These are phyloP conservation scores for Arctia plantaginis DNA, from an alignment of 2,888 invertebrate genomes.

Conservation along the genomic window DNA sequence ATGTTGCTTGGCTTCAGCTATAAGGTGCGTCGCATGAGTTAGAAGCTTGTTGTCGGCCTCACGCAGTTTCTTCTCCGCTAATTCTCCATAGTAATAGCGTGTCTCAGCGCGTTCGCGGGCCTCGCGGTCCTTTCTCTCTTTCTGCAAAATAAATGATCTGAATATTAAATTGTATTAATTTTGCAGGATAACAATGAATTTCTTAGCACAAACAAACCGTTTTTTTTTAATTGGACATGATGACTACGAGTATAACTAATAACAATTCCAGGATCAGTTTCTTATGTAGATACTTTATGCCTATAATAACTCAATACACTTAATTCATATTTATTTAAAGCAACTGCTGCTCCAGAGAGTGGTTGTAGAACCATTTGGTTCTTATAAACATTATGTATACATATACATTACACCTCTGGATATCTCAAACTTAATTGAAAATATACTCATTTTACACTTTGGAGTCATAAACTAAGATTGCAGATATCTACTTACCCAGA, in stretches of 20 bases:
- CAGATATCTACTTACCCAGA: constrained; percentile 72
- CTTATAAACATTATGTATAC: not conserved
- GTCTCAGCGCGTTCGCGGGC: constrained; percentile 66
- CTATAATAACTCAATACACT: not conserved
- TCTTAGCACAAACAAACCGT: no score
- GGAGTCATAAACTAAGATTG: not conserved
- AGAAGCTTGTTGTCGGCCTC: constrained; percentile 83
- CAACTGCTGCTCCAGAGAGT: not conserved
- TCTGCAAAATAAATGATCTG: constrained; percentile 53
- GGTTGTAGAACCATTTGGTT: not conserved
- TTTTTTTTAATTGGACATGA: no score
- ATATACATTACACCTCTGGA: not conserved
- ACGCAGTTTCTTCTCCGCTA: constrained; percentile 70
- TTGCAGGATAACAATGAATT: no score
- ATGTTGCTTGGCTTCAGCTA: constrained; percentile 73
- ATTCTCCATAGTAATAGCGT: constrained; percentile 74
- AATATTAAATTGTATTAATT: no score
- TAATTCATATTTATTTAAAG: not conserved
- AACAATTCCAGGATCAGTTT: not conserved
- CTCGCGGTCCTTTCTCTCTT: constrained; percentile 73
- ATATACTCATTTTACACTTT: no score
- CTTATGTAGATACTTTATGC: not conserved
- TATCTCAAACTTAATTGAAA: no score
- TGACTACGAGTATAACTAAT: no score
- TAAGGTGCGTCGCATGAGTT: constrained; percentile 78